phyloP scores from a whole-genome alignment of 2,113 vertebrate genomes.

The Corythaixoides concolor region DNA sequence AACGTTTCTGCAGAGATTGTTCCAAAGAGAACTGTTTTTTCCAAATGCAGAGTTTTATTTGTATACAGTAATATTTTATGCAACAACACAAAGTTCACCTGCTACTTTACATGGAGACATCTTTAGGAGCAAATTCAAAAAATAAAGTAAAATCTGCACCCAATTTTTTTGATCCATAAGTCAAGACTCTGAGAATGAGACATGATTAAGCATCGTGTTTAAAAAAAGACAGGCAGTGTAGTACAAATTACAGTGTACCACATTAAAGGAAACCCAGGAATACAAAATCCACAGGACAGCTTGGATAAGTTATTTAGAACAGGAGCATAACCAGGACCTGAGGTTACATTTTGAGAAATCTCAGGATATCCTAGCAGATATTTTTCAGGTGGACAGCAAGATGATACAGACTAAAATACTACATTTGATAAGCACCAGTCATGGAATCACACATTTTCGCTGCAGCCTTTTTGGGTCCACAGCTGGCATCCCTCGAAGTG shows the following conservation, averaged over 20 bases:
- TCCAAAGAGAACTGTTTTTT: constrained; percentile 1
- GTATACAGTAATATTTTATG: not conserved
- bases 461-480: not conserved
- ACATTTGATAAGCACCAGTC: not conserved
- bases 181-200: not conserved
- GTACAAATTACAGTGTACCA: constrained; percentile 43
- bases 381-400: not conserved
- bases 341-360: not conserved
- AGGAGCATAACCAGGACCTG: not conserved
- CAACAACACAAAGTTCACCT: not conserved
- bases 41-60: not conserved
- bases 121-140: not conserved
- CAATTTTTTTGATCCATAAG: constrained; percentile 7
- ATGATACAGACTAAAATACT: not conserved
- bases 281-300: not conserved
- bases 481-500: not conserved
- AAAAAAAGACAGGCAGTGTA: not conserved
- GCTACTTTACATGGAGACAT: not conserved
- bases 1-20: not conserved
- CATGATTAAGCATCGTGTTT: not conserved
- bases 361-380: not conserved
- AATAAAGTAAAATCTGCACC: not conserved
- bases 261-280: constrained; percentile 45
- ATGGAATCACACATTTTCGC: not conserved
- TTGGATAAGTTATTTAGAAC: constrained; percentile 24